These are phyloP conservation scores for Merops nubicus DNA, from an alignment of 2,113 vertebrate species.

Conservation along the genomic window DNA sequence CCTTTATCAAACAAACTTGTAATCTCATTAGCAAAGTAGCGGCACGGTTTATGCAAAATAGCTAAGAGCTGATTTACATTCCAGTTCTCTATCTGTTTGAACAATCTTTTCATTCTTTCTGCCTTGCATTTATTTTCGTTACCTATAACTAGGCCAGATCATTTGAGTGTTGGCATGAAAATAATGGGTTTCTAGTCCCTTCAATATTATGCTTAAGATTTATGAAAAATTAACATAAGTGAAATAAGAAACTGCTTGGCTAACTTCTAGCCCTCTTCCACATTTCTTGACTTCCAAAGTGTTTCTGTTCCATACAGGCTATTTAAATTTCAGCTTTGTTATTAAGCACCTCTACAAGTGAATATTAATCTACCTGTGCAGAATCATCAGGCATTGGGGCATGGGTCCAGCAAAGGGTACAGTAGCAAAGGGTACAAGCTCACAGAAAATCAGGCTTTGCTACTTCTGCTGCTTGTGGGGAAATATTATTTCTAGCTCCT, in stretches of 20 bases:
- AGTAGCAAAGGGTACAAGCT: not conserved
- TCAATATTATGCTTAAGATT: not conserved
- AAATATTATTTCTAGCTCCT: not conserved
- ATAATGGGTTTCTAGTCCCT: not conserved
- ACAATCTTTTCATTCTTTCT: not conserved
- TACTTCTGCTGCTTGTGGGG: not conserved
- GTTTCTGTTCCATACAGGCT: not conserved
- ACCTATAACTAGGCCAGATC: not conserved
- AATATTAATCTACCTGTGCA: not conserved
- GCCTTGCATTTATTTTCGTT: not conserved
- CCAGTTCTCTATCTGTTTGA: not conserved
- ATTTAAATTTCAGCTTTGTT: not conserved
- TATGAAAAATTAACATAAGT: not conserved
- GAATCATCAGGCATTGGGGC: not conserved
- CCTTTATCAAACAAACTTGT: constrained; percentile 19
- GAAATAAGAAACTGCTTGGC: not conserved
- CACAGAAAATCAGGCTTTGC: not conserved
- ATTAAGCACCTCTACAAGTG: not conserved
- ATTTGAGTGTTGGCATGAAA: not conserved
- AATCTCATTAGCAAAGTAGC: constrained; percentile 24
- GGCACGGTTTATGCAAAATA: too few species aligned
- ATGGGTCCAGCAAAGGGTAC: not conserved
- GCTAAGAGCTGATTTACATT: constrained; percentile 27
- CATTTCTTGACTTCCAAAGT: not conserved
- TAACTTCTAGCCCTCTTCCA: not conserved